phyloP scores from a whole-genome alignment of 2,113 vertebrate genomes.

The Tursiops truncatus region DNA sequence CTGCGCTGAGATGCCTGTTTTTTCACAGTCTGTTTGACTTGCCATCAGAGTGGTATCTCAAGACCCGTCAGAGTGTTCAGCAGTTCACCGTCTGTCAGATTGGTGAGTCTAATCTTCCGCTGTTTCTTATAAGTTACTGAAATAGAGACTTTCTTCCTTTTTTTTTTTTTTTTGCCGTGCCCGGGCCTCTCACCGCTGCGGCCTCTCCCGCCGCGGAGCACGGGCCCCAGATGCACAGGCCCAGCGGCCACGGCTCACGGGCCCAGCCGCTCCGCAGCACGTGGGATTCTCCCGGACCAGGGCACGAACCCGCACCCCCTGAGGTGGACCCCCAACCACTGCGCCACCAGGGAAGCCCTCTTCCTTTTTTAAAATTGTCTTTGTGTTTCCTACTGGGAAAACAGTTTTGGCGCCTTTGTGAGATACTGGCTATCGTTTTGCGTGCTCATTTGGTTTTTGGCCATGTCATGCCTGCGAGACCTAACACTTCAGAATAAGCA shows the following conservation, averaged over 20 bases:
- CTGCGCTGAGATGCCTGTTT: not conserved
- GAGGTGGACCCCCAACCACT: too few species aligned
- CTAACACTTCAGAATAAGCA: not conserved
- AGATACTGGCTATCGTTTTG: not conserved
- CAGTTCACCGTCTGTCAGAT: constrained; percentile 83
- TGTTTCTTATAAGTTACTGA: not conserved
- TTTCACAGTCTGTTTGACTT: constrained; percentile 82
- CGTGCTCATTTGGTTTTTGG: not conserved
- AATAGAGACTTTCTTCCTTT: not conserved
- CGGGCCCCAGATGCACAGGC: too few species aligned
- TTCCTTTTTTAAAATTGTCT: too few species aligned
- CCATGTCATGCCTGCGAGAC: not conserved
- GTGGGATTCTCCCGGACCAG: too few species aligned
- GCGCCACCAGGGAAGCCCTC: too few species aligned
- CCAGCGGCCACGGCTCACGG: too few species aligned
- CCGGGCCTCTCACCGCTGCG: too few species aligned
- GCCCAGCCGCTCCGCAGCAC: too few species aligned
- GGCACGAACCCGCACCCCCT: too few species aligned
- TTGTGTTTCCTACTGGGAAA: not conserved
- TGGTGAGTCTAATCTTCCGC: constrained; percentile 76
- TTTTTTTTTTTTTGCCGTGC: not conserved
- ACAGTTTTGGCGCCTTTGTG: not conserved
- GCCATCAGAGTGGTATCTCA: constrained; percentile 79
- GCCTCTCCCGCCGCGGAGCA: too few species aligned
- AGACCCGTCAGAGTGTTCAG: constrained; percentile 79